Percentiles rank a stretch among this genome's conserved stretches.
These are phyloP conservation scores for Vanessa tameamea DNA, from an alignment of 1,140 invertebrate species.

Conservation along the genomic window DNA sequence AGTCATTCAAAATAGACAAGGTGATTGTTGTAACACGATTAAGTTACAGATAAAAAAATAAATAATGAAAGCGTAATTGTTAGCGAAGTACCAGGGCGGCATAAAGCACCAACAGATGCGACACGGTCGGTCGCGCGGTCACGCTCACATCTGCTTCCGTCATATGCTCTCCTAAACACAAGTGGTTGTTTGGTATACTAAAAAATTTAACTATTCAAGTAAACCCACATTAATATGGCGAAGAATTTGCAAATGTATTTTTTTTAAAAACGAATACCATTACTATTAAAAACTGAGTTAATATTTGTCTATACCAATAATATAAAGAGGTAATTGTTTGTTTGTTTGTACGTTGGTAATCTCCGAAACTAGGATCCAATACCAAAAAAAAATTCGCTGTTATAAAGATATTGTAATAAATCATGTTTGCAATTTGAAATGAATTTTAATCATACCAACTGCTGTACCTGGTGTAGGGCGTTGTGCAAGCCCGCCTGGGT, in stretches of 20 bases:
- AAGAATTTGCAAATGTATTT: background rate
- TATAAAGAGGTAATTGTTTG: too few relatives aligned
- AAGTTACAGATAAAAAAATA: slow-evolving; percentile 6
- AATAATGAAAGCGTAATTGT: slow-evolving; percentile 20
- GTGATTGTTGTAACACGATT: background rate
- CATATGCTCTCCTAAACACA: slow-evolving; percentile 36
- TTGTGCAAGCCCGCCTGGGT: too few relatives aligned
- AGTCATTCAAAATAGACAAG: background rate
- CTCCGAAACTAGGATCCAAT: too few relatives aligned
- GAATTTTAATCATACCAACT: too few relatives aligned
- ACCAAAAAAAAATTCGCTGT: too few relatives aligned
- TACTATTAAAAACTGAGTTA: too few relatives aligned
- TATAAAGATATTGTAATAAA: too few relatives aligned
- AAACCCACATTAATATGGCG: too few relatives aligned
- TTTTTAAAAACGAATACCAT: background rate
- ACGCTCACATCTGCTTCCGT: slow-evolving; percentile 43
- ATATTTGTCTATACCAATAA: too few relatives aligned
- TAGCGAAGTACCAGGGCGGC: slow-evolving; percentile 27
- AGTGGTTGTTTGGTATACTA: slow-evolving; percentile 9
- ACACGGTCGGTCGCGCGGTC: slow-evolving; percentile 33
- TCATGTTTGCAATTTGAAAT: too few relatives aligned
- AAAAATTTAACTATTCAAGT: background rate
- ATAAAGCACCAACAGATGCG: slow-evolving; percentile 45
- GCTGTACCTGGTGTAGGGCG: too few relatives aligned
- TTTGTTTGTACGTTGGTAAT: too few relatives aligned